A percentile compares a stretch with the other conserved stretches of the same genome.
These are phyloP conservation scores for Argyresthia goedartella DNA, from an alignment of 2,888 invertebrate genomes.

Conservation along the genomic window DNA sequence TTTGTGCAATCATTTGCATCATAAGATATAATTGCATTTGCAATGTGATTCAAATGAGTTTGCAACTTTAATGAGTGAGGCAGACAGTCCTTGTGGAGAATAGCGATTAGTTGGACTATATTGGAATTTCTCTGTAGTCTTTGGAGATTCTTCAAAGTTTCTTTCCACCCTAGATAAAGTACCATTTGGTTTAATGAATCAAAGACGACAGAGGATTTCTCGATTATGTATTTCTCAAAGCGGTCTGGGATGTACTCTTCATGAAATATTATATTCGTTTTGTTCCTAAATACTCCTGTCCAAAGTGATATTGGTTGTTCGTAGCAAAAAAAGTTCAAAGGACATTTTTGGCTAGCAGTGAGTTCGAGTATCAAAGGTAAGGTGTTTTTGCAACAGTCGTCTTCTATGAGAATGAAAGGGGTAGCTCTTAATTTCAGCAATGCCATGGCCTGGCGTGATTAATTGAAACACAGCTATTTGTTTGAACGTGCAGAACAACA, in stretches of 20 bases:
- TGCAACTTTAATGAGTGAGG: conserved; percentile 41
- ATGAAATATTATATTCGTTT: conserved; percentile 24
- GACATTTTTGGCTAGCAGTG: conserved; percentile 24
- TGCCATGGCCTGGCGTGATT: conserved; percentile 25
- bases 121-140: conserved; percentile 25
- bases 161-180: conserved; percentile 42
- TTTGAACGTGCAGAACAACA: too few species aligned
- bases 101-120: conserved; percentile 36
- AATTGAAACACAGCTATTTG: too few species aligned
- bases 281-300: conserved; percentile 33
- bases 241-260: conserved; percentile 25
- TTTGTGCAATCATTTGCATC: conserved; percentile 26
- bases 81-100: conserved; percentile 64
- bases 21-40: conserved; percentile 42
- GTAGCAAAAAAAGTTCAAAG: conserved; percentile 37
- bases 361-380: conserved; percentile 40
- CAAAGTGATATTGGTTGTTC: conserved; percentile 41
- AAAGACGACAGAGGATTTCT: conserved; percentile 37
- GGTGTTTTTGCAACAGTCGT: conserved; percentile 40
- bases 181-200: conserved; percentile 59
- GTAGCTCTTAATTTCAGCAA: conserved; percentile 40
- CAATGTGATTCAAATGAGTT: conserved; percentile 56
- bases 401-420: conserved; percentile 47
- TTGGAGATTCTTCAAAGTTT: conserved; percentile 32
- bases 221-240: conserved; percentile 20